Evolutionary conservation across 92 coral and sea anemone species (phyloP).

Genomic region (Heteractis magnifica): DNA sequence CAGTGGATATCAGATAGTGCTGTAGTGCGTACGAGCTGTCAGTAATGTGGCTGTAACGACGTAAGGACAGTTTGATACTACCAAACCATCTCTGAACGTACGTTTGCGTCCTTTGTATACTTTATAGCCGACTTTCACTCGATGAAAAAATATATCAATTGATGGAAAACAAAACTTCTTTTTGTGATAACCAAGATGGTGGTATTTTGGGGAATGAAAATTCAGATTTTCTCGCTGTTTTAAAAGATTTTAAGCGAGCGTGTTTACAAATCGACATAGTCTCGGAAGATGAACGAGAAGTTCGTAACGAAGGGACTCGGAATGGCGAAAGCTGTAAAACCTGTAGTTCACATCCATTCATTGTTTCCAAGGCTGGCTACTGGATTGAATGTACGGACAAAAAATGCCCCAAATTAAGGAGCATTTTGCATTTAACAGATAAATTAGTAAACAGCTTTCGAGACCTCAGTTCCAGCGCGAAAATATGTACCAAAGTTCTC

Average conservation of each 20-base stretch:
- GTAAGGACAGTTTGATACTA: no score
- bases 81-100: background rate
- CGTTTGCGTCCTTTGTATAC: background rate
- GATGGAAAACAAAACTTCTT: constrained; percentile 24
- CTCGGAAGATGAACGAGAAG: constrained; percentile 14
- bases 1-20: no score
- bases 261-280: constrained; percentile 23
- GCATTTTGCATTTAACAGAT: constrained; percentile 21
- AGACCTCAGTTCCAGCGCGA: constrained; percentile 59
- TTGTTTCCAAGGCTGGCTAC: constrained; percentile 53
- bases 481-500: constrained; percentile 30
- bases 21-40: no score
- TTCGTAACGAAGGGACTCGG: constrained; percentile 3
- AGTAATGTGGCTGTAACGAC: no score
- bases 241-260: constrained; percentile 48
- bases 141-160: constrained; percentile 29
- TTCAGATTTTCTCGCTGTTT: constrained; percentile 21
- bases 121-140: background rate
- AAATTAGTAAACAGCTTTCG: constrained; percentile 47
- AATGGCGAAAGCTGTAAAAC: constrained; percentile 26
- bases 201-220: constrained; percentile 9
- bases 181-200: constrained; percentile 29
- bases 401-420: constrained; percentile 52
- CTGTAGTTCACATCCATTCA: constrained; percentile 55
- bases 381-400: constrained; percentile 64